phyloP scores from a whole-genome alignment of 2,113 vertebrate genomes.

The Hassar affinis region DNA sequence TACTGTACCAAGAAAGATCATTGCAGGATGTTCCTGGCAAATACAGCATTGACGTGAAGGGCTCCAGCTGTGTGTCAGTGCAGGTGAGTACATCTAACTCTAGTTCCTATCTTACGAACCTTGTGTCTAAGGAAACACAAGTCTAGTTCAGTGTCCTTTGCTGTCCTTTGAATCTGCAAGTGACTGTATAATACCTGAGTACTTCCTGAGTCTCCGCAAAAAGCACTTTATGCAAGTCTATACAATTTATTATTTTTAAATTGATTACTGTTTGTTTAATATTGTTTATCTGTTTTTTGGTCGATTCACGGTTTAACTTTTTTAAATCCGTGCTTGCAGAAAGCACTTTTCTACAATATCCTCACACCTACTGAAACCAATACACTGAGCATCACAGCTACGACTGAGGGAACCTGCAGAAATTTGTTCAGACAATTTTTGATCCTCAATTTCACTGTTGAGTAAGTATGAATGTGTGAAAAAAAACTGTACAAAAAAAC shows the following conservation, averaged over 20 bases:
- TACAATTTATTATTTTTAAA: not conserved
- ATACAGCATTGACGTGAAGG: constrained; percentile 63
- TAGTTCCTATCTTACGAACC: not conserved
- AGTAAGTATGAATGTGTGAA: not conserved
- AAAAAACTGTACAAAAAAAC: not conserved
- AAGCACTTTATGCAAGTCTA: not conserved
- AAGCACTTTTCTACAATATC: constrained; percentile 63
- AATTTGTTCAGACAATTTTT: constrained; percentile 6
- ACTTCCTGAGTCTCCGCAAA: not conserved
- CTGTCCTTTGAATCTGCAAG: not conserved
- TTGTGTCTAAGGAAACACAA: no score
- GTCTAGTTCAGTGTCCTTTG: not conserved
- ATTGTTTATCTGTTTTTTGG: not conserved
- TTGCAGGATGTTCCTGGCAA: constrained; percentile 62
- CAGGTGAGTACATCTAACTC: constrained; percentile 68
- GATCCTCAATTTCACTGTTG: constrained; percentile 17
- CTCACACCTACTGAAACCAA: constrained; percentile 49
- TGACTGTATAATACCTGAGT: not conserved
- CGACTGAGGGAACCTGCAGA: constrained; percentile 33
- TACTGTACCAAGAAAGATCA: constrained; percentile 76
- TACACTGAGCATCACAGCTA: constrained; percentile 43
- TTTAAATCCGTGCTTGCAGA: constrained; percentile 43
- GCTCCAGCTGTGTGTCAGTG: constrained; percentile 68
- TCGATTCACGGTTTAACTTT: not conserved
- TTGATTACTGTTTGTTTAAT: constrained; percentile 3